Evolutionary conservation across 1,140 invertebrate genomes (phyloP).

Genomic region (Drosophila nigromelanica): DNA sequence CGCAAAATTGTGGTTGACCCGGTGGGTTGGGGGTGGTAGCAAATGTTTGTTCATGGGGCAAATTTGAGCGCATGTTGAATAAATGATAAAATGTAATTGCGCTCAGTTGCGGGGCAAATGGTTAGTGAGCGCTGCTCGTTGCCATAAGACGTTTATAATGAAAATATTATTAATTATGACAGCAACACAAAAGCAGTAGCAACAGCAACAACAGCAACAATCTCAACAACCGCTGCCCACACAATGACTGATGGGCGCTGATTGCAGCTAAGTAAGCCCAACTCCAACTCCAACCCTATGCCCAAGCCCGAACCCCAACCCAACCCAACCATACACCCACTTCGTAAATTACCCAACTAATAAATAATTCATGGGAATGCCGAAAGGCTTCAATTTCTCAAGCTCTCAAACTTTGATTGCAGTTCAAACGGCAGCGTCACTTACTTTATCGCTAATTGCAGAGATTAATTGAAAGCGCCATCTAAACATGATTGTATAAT

Average conservation of each 20-base stretch:
- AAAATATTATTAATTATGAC: constrained; percentile 83
- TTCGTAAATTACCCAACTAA: constrained; percentile 40
- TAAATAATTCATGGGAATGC: constrained; percentile 70
- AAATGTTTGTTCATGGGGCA: constrained; percentile 23
- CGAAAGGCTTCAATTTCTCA: constrained; percentile 65
- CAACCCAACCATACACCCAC: background rate
- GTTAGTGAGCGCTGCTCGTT: constrained; percentile 37
- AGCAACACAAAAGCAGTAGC: constrained; percentile 38
- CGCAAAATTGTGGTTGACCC: constrained; percentile 20
- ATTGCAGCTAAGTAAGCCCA: constrained; percentile 42
- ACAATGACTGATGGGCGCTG: constrained; percentile 70
- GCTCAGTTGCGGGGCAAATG: constrained; percentile 46
- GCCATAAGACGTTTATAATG: constrained; percentile 80
- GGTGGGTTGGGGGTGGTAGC: constrained; percentile 5
- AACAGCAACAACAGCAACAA: constrained; percentile 25
- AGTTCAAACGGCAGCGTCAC: constrained; percentile 69
- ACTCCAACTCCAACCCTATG: background rate
- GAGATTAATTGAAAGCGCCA: constrained; percentile 68
- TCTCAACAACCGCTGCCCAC: constrained; percentile 30
- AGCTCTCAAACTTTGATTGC: constrained; percentile 62
- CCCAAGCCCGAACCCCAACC: background rate
- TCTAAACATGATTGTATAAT: constrained; percentile 24
- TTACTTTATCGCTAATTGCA: constrained; percentile 68
- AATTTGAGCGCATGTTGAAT: constrained; percentile 73
- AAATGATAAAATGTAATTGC: constrained; percentile 83